phyloP scores from a whole-genome alignment of 2,888 invertebrate genomes.

The Oegoconia quadripuncta region DNA sequence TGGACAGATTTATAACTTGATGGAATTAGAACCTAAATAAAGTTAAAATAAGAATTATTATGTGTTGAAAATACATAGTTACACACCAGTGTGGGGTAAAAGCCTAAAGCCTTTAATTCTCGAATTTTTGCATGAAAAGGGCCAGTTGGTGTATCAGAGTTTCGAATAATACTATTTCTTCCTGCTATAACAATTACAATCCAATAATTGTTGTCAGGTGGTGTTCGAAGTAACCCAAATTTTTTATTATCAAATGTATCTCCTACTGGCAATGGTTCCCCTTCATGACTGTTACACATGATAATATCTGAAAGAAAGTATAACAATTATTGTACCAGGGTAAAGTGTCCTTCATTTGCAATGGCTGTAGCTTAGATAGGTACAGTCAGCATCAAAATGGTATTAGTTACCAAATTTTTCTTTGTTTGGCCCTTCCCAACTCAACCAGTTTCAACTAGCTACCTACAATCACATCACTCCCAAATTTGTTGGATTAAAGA shows the following conservation, averaged over 20 bases:
- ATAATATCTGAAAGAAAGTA: constrained; percentile 74
- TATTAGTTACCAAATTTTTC: no score
- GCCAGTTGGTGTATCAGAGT: constrained; percentile 75
- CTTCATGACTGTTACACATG: constrained; percentile 75
- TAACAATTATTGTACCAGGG: no score
- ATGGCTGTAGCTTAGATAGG: no score
- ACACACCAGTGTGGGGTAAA: constrained; percentile 76
- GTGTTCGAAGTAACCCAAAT: constrained; percentile 61
- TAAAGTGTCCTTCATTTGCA: no score
- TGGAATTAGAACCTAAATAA: constrained; percentile 10
- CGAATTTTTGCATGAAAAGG: constrained; percentile 79
- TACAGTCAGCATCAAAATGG: no score
- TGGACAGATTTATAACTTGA: neutral
- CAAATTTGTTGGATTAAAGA: no score
- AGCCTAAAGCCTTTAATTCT: constrained; percentile 82
- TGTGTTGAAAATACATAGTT: neutral
- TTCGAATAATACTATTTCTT: constrained; percentile 79
- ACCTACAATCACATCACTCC: no score
- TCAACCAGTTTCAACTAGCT: no score
- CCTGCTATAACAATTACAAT: constrained; percentile 80
- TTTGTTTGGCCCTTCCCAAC: no score
- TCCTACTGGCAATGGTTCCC: constrained; percentile 67
- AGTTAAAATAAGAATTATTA: neutral
- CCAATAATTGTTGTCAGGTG: constrained; percentile 65
- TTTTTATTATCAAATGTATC: constrained; percentile 64